Base-by-base conservation (phyloP, 2,888 invertebrate species). In the Trilocha varians region DNA sequence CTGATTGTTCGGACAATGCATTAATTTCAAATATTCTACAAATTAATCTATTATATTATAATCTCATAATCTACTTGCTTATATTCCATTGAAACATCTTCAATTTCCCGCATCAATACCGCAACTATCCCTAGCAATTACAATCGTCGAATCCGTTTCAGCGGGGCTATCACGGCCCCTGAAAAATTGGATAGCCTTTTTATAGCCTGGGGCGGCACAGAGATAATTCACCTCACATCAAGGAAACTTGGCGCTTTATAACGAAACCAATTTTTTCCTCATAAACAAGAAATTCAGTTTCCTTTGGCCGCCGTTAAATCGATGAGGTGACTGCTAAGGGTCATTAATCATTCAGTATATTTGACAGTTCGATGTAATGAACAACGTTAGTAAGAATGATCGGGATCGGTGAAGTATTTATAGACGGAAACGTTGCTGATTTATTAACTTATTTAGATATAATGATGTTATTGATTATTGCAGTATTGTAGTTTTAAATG, bases 281-380 rank as follows among this genome's bases (percentile, higher is more conserved):
- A 11, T 25, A 25, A 25, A 25, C 25, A 25, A 25, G 25, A 25
- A 6, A 25, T 25, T 25, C 11, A 11, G 11, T 25, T 25, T 25
- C 25, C 8, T 4, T 17, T 15, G 16, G 25, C 34, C 34, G 17
- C n/a, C 18, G 33, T 17, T 17, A 41, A 40, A 41, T 38, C 34
- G 34, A 14, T 37, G 37, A 41, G 33, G 32, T 33, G 33, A 32
- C 13, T 37, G 18, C 34, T 34, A 33, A 6, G 25, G 15, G 16
- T 34, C 38, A 41, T 41, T 38, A 38, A 41, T 41, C 34, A 41
- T 17, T 35, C 13, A 35, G 40, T 17, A 18, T 39, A 39, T 39
- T 39, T 16, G 39, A 34, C 34, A 32, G 34, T 11, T 5, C 4
- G 16, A 14, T 13, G 34, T 34, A 13, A 13, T 4, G 34, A 16